Conservation (phyloP, 2,797 vertebrate genomes). For the Etheostoma perlongum region DNA sequence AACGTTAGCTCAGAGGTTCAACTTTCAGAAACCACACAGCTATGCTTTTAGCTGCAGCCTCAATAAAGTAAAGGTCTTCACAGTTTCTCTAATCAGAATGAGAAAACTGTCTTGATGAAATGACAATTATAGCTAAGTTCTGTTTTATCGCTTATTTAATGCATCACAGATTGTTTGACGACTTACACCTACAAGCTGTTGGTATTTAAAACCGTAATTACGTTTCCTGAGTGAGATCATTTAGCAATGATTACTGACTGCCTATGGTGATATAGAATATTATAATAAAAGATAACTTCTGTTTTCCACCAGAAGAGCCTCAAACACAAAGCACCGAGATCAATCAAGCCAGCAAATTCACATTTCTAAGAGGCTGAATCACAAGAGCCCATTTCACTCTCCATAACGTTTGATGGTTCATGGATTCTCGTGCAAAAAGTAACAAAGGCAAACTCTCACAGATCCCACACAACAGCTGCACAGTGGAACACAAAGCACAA, state of each 20-base stretch:
- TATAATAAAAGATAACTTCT: slow-evolving; percentile 3
- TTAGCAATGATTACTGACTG: slow-evolving; percentile 20
- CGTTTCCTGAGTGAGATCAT: slow-evolving; percentile 12
- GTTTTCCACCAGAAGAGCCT: slow-evolving; percentile 34
- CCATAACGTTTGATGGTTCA: slow-evolving; percentile 73
- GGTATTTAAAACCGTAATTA: slow-evolving; percentile 9
- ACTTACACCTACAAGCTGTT: slow-evolving; percentile 14
- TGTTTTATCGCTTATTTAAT: slow-evolving; percentile 6
- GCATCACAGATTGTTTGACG: slow-evolving; percentile 11
- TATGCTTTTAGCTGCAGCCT: slow-evolving; percentile 33
- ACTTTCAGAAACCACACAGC: slow-evolving; percentile 33
- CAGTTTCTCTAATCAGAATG: slow-evolving; percentile 6
- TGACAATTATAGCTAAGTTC: slow-evolving; percentile 27
- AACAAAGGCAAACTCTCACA: slow-evolving; percentile 65
- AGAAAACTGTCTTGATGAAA: slow-evolving; percentile 19
- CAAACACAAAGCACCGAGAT: slow-evolving; percentile 46
- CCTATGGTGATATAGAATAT: slow-evolving; percentile 23
- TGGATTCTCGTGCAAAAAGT: slow-evolving; percentile 62
- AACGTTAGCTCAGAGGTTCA: slow-evolving; percentile 55
- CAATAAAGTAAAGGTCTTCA: not conserved
- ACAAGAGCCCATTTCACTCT: slow-evolving; percentile 72
- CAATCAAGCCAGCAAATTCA: slow-evolving; percentile 58
- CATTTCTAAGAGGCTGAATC: slow-evolving; percentile 55
- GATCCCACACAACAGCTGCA: slow-evolving; percentile 58
- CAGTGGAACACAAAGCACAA: slow-evolving; percentile 63